Evolutionary conservation across 2,888 invertebrate genomes (phyloP), one percentile per base, ranked within the genome.

Genomic region (Ethmia dodecea): DNA sequence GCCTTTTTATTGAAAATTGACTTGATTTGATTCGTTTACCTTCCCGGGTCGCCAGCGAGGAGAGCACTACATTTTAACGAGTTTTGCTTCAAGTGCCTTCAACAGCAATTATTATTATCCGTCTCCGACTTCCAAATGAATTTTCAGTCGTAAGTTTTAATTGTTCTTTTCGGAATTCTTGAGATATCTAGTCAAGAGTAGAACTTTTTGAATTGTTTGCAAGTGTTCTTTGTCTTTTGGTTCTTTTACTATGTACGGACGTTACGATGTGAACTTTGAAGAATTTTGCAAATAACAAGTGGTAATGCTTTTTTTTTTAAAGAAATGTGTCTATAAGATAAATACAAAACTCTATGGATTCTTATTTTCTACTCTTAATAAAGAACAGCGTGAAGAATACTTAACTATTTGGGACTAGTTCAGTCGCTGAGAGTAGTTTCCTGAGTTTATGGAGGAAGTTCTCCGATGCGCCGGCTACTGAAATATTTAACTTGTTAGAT

Each of bases 11-110:
- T 39, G 37, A 41, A 45, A 40, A 14, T 52, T 49, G 48, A 55
- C 50, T 55, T 40, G 40, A 47, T 51, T 55, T 40, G 40, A 47
- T 45, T 52, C 51, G 54, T 49, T 53, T 43, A 42, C 42, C 40
- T 45, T 43, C 40, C 34, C 40, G 37, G 38, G 35, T 45, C 52
- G 53, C 60, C 52, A 45, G 43, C 49, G 45, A 38, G 38, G 49
- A 74, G 73, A 55, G 76, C 69, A 61, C 75, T 77, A 68, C 64
- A 74, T 60, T 74, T 73, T 79, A 80, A 80, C 72, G 76, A 80
- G 74, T 70, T 71, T 62, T 62, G 56, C 63, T 68, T 55, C 59
- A 55, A 75, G 74, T 60, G 57, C 50, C 52, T 60, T 45, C 49
- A 44, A 57, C 56, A 68, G 64, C 68, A 66, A 70, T 73, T 67